These are phyloP conservation scores for Ailurus styani DNA, from an alignment of 2,113 vertebrate species.

Conservation along the genomic window DNA sequence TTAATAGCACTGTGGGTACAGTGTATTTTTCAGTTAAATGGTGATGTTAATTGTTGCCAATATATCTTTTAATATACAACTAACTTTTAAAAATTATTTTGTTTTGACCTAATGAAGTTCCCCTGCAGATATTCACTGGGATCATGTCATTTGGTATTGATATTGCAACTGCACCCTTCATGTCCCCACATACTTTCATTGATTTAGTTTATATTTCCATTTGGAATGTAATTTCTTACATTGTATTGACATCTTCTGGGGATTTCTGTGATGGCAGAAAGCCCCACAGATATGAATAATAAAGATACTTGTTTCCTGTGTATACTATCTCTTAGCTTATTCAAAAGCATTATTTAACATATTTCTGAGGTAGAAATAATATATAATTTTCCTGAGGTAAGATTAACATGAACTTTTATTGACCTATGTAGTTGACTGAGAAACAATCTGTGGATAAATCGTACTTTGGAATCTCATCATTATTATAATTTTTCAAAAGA, in stretches of 20 bases:
- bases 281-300: not conserved
- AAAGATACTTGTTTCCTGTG: not conserved
- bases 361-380: not conserved
- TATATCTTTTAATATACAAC: not conserved
- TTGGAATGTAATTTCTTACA: constrained; percentile 45
- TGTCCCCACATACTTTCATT: not conserved
- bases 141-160: constrained; percentile 38
- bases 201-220: constrained; percentile 61
- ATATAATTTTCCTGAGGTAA: not conserved
- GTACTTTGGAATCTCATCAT: not conserved
- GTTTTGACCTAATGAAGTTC: not conserved
- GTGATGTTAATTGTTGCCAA: not conserved
- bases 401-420: not conserved
- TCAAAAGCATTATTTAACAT: not conserved
- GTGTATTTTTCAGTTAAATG: not conserved
- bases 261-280: constrained; percentile 57
- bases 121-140: not conserved
- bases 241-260: constrained; percentile 70
- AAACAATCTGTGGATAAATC: not conserved
- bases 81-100: not conserved
- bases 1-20: not conserved
- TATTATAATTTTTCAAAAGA: not conserved
- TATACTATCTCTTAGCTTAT: not conserved
- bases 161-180: not conserved
- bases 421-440: not conserved